A percentile compares a stretch with the other conserved stretches of the same genome.
Evolutionary conservation across 2,797 vertebrate species (phyloP).

Genomic region (Myotis daubentonii): DNA sequence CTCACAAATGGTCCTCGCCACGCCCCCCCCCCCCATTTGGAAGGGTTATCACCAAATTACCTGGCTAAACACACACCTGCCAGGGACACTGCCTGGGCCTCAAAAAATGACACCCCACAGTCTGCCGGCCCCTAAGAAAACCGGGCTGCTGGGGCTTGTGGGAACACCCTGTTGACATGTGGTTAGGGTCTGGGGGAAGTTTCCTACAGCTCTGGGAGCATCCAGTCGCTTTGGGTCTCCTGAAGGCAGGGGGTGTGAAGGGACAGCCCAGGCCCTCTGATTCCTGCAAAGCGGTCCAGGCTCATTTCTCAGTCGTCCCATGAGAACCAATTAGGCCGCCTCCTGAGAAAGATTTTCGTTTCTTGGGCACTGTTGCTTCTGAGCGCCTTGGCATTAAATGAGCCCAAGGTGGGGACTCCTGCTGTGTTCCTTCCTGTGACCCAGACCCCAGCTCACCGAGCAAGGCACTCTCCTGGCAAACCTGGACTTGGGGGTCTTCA

Average conservation of each 20-base stretch:
- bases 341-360: conserved; percentile 83
- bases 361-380: conserved; percentile 75
- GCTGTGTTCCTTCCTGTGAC: conserved; percentile 75
- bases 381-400: conserved; percentile 78
- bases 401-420: conserved; percentile 75
- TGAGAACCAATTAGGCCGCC: conserved; percentile 80
- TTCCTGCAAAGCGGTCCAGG: conserved; percentile 67
- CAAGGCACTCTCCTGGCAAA: neutral
- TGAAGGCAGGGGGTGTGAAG: neutral
- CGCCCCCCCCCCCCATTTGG: neutral
- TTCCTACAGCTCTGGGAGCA: neutral
- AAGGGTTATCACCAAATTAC: neutral
- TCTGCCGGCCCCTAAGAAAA: neutral
- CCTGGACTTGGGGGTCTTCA: neutral
- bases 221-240: neutral
- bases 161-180: neutral
- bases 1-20: neutral
- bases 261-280: conserved; percentile 50
- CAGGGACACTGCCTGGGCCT: neutral
- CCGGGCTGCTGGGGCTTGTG: neutral
- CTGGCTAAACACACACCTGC: neutral
- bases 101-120: neutral
- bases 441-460: neutral
- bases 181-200: neutral
- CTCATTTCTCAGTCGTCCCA: conserved; percentile 76